Base-by-base conservation (phyloP, 2,888 invertebrate genomes). In the Tachina fera region DNA sequence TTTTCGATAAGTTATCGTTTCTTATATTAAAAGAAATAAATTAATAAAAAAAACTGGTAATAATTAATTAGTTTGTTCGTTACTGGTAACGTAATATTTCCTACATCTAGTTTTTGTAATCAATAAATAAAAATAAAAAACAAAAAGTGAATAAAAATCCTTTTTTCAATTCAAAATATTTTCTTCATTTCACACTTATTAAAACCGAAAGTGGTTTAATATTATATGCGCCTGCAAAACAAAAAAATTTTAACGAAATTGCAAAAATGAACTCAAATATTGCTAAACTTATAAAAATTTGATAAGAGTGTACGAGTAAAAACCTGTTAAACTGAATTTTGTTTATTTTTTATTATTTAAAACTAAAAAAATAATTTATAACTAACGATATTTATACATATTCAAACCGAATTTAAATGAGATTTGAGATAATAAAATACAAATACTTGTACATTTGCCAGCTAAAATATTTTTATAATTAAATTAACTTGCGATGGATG, bases 201-300 rank as follows among this genome's bases (percentile, higher is more conserved):
- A 74, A 84, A 84, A 85, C 63, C 31, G 78, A 82, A 85, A 85
- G 85, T 78, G 82, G 85, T 85, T 78, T 75, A 70, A 72, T 71
- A 65, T 81, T 72, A 84, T 81, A 71, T 60, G 43, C 16, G 10
- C 31, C 31, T n/a, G 11, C 47, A 74, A 65, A 70, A 41, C 22
- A 22, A 72, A 31, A 31, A 31, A 72, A 78, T 45, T 41, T 22
- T 74, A 74, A 74, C n/a, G 45, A 60, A 83, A 72, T 65, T 60
- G 13, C 49, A 67, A 67, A 72, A 65, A 67, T 67, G 3, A 31
- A 9, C 49, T 45, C 31, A 67, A 53, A 45, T 65, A 65, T 70
- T 71, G 60, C 56, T 41, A 71, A 68, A 75, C 49, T 75, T 70
- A 74, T 19, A 60, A 71, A 63, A 84, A 80, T 68, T 75, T 65